These are phyloP conservation scores for Toxotes lorentzi DNA, from an alignment of 2,797 vertebrate species.

Conservation along the genomic window DNA sequence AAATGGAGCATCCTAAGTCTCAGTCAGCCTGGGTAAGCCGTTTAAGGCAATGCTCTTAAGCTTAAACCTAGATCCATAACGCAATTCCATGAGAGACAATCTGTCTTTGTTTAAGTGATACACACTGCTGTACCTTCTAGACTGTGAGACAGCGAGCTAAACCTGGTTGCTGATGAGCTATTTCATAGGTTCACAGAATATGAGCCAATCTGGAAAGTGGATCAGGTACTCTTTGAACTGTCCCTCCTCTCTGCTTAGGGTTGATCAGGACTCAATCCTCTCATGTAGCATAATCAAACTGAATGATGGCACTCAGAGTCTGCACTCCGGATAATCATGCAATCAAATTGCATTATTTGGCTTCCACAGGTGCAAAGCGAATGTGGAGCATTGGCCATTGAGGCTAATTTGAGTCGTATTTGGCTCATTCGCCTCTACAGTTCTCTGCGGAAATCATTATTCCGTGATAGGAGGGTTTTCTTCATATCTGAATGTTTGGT, in stretches of 20 bases:
- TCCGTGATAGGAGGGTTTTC: conserved; percentile 47
- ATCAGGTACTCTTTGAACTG: conserved; percentile 60
- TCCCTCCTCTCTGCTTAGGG: conserved; percentile 52
- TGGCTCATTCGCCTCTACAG: conserved; percentile 57
- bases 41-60: conserved; percentile 52
- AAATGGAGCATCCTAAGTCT: conserved; percentile 41
- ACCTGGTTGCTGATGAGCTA: not conserved
- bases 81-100: conserved; percentile 12
- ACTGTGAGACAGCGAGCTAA: not conserved
- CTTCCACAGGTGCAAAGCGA: conserved; percentile 78
- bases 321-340: conserved; percentile 76
- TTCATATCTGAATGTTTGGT: conserved; percentile 50
- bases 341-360: conserved; percentile 84
- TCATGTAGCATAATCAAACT: conserved; percentile 70
- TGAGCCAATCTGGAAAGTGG: conserved; percentile 57
- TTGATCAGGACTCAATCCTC: conserved; percentile 70
- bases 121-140: conserved; percentile 1
- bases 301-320: conserved; percentile 74
- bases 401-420: conserved; percentile 75
- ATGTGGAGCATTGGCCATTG: conserved; percentile 62
- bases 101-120: conserved; percentile 34
- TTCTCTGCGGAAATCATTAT: conserved; percentile 66
- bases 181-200: conserved; percentile 27
- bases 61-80: conserved; percentile 42
- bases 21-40: conserved; percentile 28